These are phyloP conservation scores for Brachirus orientalis DNA, from an alignment of 2,113 vertebrate genomes.

Conservation along the genomic window DNA sequence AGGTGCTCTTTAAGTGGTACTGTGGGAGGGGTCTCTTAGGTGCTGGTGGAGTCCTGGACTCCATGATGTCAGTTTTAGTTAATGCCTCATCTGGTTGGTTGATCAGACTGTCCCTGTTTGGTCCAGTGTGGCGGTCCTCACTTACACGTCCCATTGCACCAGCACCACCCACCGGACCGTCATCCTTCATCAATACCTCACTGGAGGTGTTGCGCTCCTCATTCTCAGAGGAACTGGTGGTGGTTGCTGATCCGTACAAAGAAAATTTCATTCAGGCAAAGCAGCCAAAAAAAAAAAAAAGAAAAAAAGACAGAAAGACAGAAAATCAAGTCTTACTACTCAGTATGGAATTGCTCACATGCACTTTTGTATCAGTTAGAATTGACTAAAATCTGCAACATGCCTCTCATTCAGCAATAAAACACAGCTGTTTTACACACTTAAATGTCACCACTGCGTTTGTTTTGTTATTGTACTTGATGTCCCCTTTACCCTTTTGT, in stretches of 20 bases:
- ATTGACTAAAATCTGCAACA: too few relatives aligned
- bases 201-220: slow-evolving; percentile 94
- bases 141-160: slow-evolving; percentile 75
- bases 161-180: slow-evolving; percentile 74
- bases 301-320: background rate
- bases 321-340: slow-evolving; percentile 9
- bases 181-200: slow-evolving; percentile 91
- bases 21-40: slow-evolving; percentile 82
- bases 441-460: slow-evolving; percentile 33
- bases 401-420: slow-evolving; percentile 7
- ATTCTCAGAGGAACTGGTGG: slow-evolving; percentile 97
- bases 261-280: slow-evolving; percentile 22
- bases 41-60: slow-evolving; percentile 69
- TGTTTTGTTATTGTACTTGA: slow-evolving; percentile 29
- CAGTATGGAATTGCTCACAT: background rate
- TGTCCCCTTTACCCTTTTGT: slow-evolving; percentile 55
- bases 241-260: slow-evolving; percentile 85
- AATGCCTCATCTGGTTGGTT: slow-evolving; percentile 56
- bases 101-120: slow-evolving; percentile 81
- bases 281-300: slow-evolving; percentile 4
- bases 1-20: slow-evolving; percentile 81
- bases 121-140: slow-evolving; percentile 83
- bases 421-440: slow-evolving; percentile 5
- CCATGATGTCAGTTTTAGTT: slow-evolving; percentile 53
- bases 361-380: too few relatives aligned